A percentile compares a stretch with the other conserved stretches of the same genome.
These are phyloP conservation scores for Zosterops hypoxanthus DNA, from an alignment of 2,113 vertebrate genomes.

Conservation along the genomic window DNA sequence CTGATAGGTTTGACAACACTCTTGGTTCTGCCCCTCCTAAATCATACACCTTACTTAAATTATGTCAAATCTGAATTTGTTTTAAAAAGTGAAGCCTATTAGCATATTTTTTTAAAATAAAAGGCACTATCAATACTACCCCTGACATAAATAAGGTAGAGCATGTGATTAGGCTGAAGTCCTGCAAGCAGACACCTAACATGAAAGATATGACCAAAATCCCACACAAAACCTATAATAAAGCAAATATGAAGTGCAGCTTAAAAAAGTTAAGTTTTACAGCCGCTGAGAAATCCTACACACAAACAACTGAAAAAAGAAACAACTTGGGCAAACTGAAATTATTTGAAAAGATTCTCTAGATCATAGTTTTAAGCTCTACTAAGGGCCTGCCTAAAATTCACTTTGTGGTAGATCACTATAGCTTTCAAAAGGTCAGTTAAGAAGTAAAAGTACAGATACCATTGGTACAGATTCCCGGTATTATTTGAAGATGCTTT, in stretches of 20 bases:
- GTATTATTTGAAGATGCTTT: neutral
- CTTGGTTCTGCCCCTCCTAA: neutral
- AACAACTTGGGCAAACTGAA: neutral
- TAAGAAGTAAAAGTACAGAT: neutral
- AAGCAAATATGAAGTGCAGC: fast-evolving
- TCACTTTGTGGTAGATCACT: neutral
- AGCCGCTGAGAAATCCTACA: neutral
- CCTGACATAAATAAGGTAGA: neutral
- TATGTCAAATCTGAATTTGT: neutral
- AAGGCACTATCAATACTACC: neutral
- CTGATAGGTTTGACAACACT: neutral
- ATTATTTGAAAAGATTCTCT: neutral
- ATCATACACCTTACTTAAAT: neutral
- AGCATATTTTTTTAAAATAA: neutral
- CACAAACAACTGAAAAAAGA: neutral
- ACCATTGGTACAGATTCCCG: fast-evolving
- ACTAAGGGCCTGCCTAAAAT: neutral
- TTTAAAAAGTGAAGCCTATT: neutral
- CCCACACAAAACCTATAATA: neutral
- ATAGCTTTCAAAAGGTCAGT: neutral
- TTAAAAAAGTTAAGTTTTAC: neutral
- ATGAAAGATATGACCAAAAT: neutral
- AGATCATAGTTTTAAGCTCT: neutral
- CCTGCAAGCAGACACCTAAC: neutral
- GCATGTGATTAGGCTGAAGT: neutral